These are phyloP conservation scores for Acanthacorydalis orientalis DNA, from an alignment of 2,888 invertebrate species.

Conservation along the genomic window DNA sequence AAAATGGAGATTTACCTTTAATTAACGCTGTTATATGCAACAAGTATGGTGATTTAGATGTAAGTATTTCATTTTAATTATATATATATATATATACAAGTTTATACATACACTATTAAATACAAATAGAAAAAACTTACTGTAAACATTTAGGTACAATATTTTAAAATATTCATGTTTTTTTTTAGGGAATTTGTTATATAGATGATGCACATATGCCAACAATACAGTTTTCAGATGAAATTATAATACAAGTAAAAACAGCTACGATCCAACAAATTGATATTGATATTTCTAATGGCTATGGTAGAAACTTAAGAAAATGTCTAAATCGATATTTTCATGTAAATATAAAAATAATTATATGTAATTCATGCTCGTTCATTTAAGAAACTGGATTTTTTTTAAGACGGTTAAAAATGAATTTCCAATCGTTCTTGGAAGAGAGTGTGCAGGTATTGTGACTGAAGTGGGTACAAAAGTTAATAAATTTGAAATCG, in stretches of 20 bases:
- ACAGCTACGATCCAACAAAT: slow-evolving; percentile 39
- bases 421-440: slow-evolving; percentile 37
- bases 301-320: slow-evolving; percentile 28
- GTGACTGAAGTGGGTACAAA: slow-evolving; percentile 40
- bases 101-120: no score
- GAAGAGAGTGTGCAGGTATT: slow-evolving; percentile 43
- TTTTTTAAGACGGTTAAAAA: slow-evolving; percentile 21
- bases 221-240: slow-evolving; percentile 30
- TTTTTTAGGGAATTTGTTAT: slow-evolving; percentile 30
- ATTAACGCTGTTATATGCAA: slow-evolving; percentile 26
- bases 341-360: slow-evolving; percentile 13
- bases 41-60: slow-evolving; percentile 23
- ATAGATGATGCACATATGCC: slow-evolving; percentile 37
- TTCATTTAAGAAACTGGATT: slow-evolving; percentile 6
- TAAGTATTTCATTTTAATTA: slow-evolving; percentile 12
- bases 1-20: slow-evolving; percentile 15
- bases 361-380: not conserved
- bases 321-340: slow-evolving; percentile 17
- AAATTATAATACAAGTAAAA: slow-evolving; percentile 41
- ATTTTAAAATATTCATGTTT: no score
- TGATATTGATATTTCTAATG: slow-evolving; percentile 38
- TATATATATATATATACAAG: not conserved
- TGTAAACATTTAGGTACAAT: not conserved
- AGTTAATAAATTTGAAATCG: slow-evolving; percentile 38
- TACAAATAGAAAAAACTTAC: not conserved